Evolutionary conservation across 2,797 vertebrate species (phyloP).

Genomic region (Cottoperca gobio): DNA sequence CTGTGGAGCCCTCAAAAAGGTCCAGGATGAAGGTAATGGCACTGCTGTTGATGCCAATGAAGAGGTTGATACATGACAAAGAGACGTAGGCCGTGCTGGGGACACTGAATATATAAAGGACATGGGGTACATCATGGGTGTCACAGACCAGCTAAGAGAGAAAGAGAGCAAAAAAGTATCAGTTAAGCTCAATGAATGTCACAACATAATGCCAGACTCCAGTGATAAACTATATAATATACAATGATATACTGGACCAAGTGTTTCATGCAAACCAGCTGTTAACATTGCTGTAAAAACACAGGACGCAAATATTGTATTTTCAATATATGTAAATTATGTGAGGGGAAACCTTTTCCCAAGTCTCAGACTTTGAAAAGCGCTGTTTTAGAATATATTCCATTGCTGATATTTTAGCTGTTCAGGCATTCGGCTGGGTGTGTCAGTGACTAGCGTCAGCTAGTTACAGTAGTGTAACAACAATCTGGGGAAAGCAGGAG

Average conservation of each 20-base stretch:
- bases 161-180: conserved; percentile 5
- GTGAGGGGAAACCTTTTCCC: no score
- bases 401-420: not conserved
- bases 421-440: not conserved
- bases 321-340: not conserved
- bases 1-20: conserved; percentile 91
- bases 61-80: conserved; percentile 94
- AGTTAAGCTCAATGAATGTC: not conserved
- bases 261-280: not conserved
- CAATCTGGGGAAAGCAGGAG: conserved; percentile 2
- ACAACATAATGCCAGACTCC: not conserved
- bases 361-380: no score
- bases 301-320: not conserved
- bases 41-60: conserved; percentile 95
- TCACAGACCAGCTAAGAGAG: conserved; percentile 91
- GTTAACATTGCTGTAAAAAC: not conserved
- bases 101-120: conserved; percentile 91
- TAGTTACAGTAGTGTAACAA: conserved; percentile 8
- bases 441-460: not conserved
- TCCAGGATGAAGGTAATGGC: conserved; percentile 95
- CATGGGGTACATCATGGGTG: conserved; percentile 97
- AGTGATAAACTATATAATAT: not conserved
- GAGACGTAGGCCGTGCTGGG: conserved; percentile 97
- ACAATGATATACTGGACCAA: not conserved
- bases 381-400: no score